These are phyloP conservation scores for Eretmocerus hayati DNA, from an alignment of 2,888 invertebrate genomes.

Conservation along the genomic window DNA sequence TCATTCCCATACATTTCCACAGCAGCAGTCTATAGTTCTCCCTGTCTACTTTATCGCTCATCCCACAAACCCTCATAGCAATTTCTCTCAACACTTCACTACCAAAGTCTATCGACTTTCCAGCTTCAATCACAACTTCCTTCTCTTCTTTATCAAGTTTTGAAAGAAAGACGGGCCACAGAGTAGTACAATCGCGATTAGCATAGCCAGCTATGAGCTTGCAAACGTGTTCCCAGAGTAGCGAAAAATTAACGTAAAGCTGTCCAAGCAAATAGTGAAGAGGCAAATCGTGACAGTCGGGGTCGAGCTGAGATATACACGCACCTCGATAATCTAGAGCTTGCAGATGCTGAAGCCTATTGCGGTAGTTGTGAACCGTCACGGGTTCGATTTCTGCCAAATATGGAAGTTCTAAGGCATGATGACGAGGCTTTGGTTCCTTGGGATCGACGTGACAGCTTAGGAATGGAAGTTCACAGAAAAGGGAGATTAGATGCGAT, in stretches of 20 bases:
- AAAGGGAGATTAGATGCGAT: constrained; percentile 65
- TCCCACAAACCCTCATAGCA: constrained; percentile 35
- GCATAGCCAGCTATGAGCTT: constrained; percentile 72
- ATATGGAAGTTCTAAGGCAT: constrained; percentile 42
- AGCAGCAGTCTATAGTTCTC: constrained; percentile 70
- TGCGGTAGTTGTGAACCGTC: constrained; percentile 72
- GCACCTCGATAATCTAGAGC: constrained; percentile 55
- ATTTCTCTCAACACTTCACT: constrained; percentile 31
- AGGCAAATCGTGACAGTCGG: constrained; percentile 58
- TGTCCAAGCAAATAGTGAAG: constrained; percentile 75
- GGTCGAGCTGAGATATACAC: constrained; percentile 48
- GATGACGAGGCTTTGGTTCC: constrained; percentile 25
- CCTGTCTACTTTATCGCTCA: constrained; percentile 60
- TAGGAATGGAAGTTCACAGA: constrained; percentile 54
- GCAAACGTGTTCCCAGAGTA: constrained; percentile 79
- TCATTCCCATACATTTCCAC: constrained; percentile 71
- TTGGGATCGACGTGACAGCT: constrained; percentile 42
- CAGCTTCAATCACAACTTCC: constrained; percentile 27
- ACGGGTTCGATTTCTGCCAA: constrained; percentile 64
- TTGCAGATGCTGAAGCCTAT: constrained; percentile 67
- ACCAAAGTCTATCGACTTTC: constrained; percentile 33
- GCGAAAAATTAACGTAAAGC: constrained; percentile 78
- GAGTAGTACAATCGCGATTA: constrained; percentile 49
- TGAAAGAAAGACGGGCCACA: constrained; percentile 65
- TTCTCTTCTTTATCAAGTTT: constrained; percentile 45